phyloP scores from a whole-genome alignment of 2,888 invertebrate genomes.

The Microctonus hyperodae region DNA sequence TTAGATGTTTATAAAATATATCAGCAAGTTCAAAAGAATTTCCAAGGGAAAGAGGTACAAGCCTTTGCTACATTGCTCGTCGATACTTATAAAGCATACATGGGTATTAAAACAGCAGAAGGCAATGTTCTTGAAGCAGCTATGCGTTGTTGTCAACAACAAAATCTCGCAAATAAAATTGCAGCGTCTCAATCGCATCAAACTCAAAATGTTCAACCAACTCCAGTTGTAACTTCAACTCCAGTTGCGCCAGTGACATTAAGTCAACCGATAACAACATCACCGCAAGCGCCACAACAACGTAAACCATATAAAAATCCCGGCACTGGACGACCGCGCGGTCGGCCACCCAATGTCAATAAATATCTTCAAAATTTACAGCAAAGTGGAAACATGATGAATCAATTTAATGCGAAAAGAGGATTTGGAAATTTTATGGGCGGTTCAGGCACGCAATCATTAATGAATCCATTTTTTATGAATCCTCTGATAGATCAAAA shows the following conservation, averaged over 20 bases:
- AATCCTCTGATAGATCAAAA: conserved; percentile 54
- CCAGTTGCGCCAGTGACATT: conserved; percentile 35
- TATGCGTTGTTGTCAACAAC: conserved; percentile 74
- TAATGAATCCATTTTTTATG: conserved; percentile 56
- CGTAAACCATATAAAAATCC: conserved; percentile 49
- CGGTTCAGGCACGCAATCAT: conserved; percentile 44
- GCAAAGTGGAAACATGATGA: conserved; percentile 44
- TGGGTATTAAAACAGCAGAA: conserved; percentile 68
- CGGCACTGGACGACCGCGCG: conserved; percentile 64
- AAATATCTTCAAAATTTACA: conserved; percentile 51
- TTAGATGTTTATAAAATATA: conserved; percentile 73
- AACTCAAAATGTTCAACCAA: conserved; percentile 29
- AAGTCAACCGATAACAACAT: conserved; percentile 36
- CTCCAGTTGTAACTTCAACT: conserved; percentile 35
- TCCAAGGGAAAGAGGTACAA: conserved; percentile 66
- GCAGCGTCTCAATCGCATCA: conserved; percentile 59
- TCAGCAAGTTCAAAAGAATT: conserved; percentile 73
- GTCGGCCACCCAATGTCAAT: conserved; percentile 64
- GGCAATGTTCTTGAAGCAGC: conserved; percentile 74
- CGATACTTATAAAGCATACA: conserved; percentile 75
- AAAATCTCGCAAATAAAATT: conserved; percentile 68
- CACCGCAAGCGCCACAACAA: conserved; percentile 45
- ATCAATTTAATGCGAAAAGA: conserved; percentile 48
- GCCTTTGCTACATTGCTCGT: conserved; percentile 70
- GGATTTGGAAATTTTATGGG: conserved; percentile 50